Percentiles rank a stretch among this genome's conserved stretches.
phyloP scores from a whole-genome alignment of 1,140 invertebrate genomes.

The Drosophila truncata region DNA sequence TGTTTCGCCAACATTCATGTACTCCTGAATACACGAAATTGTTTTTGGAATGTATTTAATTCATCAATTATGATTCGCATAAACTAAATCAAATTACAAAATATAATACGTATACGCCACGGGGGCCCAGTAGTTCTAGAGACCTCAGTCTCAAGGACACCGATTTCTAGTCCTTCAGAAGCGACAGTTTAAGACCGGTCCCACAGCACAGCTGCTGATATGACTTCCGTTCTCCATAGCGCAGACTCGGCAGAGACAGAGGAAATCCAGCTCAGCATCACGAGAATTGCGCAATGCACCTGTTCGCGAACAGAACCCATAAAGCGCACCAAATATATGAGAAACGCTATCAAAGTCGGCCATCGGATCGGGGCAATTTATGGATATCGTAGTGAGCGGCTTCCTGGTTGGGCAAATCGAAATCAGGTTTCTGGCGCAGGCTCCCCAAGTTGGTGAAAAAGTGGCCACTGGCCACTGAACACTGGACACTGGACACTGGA shows the following conservation, averaged over 20 bases:
- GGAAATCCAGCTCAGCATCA: conserved; percentile 27
- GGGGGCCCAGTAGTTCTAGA: conserved; percentile 44
- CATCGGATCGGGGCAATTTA: conserved; percentile 59
- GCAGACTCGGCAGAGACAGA: conserved; percentile 9
- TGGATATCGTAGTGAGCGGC: conserved; percentile 43
- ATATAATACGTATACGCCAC: conserved; percentile 24
- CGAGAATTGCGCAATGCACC: conserved; percentile 40
- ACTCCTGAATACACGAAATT: neutral
- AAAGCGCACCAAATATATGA: conserved; percentile 50
- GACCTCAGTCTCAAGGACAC: conserved; percentile 64
- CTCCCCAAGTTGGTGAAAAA: conserved; percentile 43
- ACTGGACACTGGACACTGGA: conserved; percentile 40
- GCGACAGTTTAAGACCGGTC: no score
- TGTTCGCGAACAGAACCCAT: conserved; percentile 62
- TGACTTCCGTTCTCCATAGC: conserved; percentile 38
- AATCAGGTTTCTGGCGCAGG: conserved; percentile 76
- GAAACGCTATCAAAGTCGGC: conserved; percentile 51
- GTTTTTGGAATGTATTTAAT: neutral
- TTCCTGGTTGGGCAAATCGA: conserved; percentile 70
- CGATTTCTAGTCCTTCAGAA: conserved; percentile 2
- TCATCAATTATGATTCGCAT: neutral
- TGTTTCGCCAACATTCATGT: no score
- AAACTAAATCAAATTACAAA: neutral
- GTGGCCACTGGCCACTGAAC: conserved; percentile 22
- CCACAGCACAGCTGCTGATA: conserved; percentile 6